phyloP scores from a whole-genome alignment of 1,140 invertebrate genomes.

The Drosophila elegans region DNA sequence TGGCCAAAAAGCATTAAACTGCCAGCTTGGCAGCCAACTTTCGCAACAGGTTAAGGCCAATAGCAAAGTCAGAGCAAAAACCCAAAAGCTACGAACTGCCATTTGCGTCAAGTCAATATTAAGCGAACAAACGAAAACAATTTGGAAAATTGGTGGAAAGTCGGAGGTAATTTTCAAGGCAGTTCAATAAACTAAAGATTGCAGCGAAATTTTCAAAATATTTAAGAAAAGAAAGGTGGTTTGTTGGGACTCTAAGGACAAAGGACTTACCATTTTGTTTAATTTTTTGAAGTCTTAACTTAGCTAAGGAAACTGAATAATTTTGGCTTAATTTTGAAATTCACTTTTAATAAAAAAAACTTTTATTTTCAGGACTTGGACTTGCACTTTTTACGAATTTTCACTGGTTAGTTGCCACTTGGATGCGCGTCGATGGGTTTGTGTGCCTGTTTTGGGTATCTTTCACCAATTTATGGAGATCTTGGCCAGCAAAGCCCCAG shows the following conservation, averaged over 20 bases:
- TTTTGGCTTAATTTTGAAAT: conserved; percentile 3
- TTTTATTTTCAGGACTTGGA: conserved; percentile 29
- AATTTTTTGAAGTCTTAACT: not conserved
- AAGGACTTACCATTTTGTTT: conserved; percentile 55
- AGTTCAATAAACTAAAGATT: conserved; percentile 43
- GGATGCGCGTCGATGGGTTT: conserved; percentile 59
- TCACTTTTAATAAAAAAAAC: conserved; percentile 29
- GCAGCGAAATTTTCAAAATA: not conserved
- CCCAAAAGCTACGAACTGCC: conserved; percentile 27
- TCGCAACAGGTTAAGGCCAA: conserved; percentile 70
- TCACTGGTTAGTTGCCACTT: conserved; percentile 50
- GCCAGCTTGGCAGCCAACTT: conserved; percentile 74
- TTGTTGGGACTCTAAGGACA: not conserved
- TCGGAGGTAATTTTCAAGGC: conserved; percentile 21
- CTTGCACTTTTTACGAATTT: conserved; percentile 40
- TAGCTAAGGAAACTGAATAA: conserved; percentile 7
- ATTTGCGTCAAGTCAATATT: conserved; percentile 52
- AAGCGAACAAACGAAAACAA: conserved; percentile 9
- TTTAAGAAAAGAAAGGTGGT: not conserved
- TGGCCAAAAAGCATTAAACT: conserved; percentile 29
- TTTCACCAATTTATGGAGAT: conserved; percentile 84
- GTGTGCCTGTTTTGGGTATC: conserved; percentile 71
- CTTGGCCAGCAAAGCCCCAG: conserved; percentile 60
- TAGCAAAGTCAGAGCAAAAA: conserved; percentile 31
- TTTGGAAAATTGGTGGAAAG: conserved; percentile 37